A percentile compares a stretch with the other conserved stretches of the same genome.
phyloP scores from a whole-genome alignment of 2,888 invertebrate species.

The Ectropis crepuscularia region DNA sequence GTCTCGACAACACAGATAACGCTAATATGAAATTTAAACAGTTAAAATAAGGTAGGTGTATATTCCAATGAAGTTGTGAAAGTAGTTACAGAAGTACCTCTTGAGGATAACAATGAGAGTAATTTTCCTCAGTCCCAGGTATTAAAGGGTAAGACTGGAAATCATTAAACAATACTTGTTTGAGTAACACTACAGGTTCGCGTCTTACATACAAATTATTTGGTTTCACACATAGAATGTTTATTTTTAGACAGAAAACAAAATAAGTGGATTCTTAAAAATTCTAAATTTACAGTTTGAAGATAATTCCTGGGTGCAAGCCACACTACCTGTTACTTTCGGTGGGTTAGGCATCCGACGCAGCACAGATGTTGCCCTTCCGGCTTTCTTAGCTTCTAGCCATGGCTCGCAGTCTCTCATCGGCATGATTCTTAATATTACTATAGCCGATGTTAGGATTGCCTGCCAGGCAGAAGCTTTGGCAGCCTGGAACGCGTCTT shows the following conservation, averaged over 20 bases:
- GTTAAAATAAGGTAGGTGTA: conserved; percentile 4
- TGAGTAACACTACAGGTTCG: conserved; percentile 35
- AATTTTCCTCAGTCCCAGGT: conserved; percentile 22
- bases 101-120: conserved; percentile 23
- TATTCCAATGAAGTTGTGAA: conserved; percentile 13
- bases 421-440: too few relatives aligned
- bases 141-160: conserved; percentile 19
- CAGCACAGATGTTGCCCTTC: too few relatives aligned
- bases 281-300: too few relatives aligned
- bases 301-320: too few relatives aligned
- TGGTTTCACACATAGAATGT: not conserved
- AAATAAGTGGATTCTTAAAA: too few relatives aligned
- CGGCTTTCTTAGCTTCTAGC: too few relatives aligned
- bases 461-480: too few relatives aligned
- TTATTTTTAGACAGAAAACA: conserved; percentile 12
- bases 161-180: conserved; percentile 29
- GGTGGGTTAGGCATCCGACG: too few relatives aligned
- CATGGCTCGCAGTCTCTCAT: too few relatives aligned
- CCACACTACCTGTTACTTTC: too few relatives aligned
- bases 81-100: conserved; percentile 17
- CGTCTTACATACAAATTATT: conserved; percentile 20
- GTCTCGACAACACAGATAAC: not conserved
- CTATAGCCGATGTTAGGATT: too few relatives aligned
- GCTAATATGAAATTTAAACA: not conserved
- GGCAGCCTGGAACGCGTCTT: too few relatives aligned